phyloP scores from a whole-genome alignment of 2,113 vertebrate genomes.

The Hippocampus zosterae region DNA sequence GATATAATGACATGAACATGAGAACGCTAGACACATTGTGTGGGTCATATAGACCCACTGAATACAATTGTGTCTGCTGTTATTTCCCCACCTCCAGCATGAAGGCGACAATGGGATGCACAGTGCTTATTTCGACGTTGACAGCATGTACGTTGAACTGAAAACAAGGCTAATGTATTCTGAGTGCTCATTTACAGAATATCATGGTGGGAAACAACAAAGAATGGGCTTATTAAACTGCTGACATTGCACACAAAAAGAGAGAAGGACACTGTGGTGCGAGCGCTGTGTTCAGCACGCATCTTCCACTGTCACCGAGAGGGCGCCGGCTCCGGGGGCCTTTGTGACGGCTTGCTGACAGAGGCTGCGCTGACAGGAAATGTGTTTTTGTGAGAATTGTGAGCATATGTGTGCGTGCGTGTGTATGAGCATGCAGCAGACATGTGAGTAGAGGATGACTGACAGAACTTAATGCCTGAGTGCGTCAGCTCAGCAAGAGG shows the following conservation, averaged over 20 bases:
- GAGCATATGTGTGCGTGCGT: conserved; percentile 4
- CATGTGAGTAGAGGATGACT: conserved; percentile 21
- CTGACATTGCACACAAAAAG: conserved; percentile 40
- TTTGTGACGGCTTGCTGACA: conserved; percentile 38
- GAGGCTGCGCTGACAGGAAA: conserved; percentile 27
- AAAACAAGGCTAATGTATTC: neutral
- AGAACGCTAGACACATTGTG: neutral
- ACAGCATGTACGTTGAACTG: neutral
- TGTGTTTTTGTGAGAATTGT: conserved; percentile 17
- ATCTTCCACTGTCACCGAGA: conserved; percentile 42
- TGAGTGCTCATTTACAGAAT: conserved; percentile 3
- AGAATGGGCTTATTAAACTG: conserved; percentile 35
- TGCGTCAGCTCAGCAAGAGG: conserved; percentile 9
- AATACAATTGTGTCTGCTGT: neutral
- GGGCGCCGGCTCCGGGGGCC: conserved; percentile 34
- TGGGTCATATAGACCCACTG: neutral
- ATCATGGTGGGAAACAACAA: conserved; percentile 32
- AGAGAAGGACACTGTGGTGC: conserved; percentile 30
- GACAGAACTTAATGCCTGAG: conserved; percentile 23
- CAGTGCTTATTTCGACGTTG: neutral
- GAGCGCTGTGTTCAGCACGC: conserved; percentile 25
- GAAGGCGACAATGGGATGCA: neutral
- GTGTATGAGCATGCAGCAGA: conserved; percentile 12
- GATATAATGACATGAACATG: neutral
- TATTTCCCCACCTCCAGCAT: neutral